Evolutionary conservation across 2,797 vertebrate genomes (phyloP), one percentile per base, ranked within the genome.

Genomic region (Syngnathus rostellatus): DNA sequence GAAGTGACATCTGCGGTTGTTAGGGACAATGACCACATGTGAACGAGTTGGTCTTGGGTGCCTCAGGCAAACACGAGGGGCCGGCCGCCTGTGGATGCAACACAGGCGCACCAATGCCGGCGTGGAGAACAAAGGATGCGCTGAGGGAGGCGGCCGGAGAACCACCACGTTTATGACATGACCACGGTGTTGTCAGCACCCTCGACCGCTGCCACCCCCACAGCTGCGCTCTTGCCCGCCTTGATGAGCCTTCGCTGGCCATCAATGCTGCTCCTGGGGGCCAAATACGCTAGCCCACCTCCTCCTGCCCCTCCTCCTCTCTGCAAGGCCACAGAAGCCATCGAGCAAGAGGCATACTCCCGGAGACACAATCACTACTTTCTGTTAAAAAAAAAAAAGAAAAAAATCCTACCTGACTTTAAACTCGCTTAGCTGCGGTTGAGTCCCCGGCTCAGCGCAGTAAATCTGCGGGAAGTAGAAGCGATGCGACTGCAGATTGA

Each of bases 391-490:
- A 31, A 17, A 59, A 59, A 59, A 41, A 2, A 11, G 10, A n/a
- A 14, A 23, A 68, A 63, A 41, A 25, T 59, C 89, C 68, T 90
- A 92, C 91, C 91, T 91, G 89, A 87, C 85, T 88, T 90, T 91
- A 76, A 88, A 85, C 77, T 92, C 90, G 5, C 83, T 77, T 46
- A 90, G 75, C 77, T 87, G 88, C 2, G 83, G 83, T 63, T 85
- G 87, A 37, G 81, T 79, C 17, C 84, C 85, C 1, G 84, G 78
- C 1, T 92, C 90, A 14, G 86, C 83, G 51, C 89, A 90, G 87
- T 88, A 90, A 81, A 91, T 88, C 74, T 89, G 88, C 14, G 89
- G 89, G 78, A 91, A 90, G 83, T 88, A 90, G 69, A 91, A 90
- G 12, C 86, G 87, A n/a, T 91, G 89, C 5, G 89, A 83, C 80